Evolutionary conservation across 2,113 vertebrate genomes (phyloP).

Genomic region (Syngnathus floridae): DNA sequence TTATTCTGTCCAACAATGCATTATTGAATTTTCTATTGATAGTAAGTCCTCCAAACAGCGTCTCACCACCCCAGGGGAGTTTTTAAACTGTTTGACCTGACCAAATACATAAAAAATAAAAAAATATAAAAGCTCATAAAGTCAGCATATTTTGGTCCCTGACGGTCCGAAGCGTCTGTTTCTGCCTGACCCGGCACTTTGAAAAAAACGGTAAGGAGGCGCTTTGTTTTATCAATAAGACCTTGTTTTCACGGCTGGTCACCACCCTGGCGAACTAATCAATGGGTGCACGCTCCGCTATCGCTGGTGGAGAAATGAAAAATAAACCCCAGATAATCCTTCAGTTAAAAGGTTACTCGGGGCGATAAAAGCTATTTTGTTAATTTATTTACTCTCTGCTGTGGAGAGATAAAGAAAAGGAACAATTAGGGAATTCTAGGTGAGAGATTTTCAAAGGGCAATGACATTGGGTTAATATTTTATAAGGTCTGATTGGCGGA

Average conservation of each 20-base stretch:
- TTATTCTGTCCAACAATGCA: neutral
- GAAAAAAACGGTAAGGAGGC: conserved; percentile 53
- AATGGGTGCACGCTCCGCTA: conserved; percentile 96
- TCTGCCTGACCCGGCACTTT: conserved; percentile 65
- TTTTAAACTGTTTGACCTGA: conserved; percentile 57
- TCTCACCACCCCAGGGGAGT: conserved; percentile 55
- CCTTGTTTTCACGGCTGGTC: conserved; percentile 96
- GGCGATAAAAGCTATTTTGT: conserved; percentile 99
- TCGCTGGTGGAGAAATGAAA: conserved; percentile 97
- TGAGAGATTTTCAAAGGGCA: conserved; percentile 99
- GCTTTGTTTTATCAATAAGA: conserved; percentile 84
- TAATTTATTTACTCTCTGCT: conserved; percentile 99
- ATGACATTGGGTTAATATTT: conserved; percentile 97
- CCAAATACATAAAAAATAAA: conserved; percentile 16
- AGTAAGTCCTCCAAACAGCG: conserved; percentile 49
- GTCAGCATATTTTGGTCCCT: conserved; percentile 44
- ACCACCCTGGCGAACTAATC: conserved; percentile 97
- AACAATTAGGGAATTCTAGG: conserved; percentile 99
- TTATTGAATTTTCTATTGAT: conserved; percentile 40
- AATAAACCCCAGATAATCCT: conserved; percentile 99
- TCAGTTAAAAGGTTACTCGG: conserved; percentile 99
- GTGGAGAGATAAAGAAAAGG: conserved; percentile 95
- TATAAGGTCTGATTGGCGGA: conserved; percentile 87
- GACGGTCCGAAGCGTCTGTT: conserved; percentile 44
- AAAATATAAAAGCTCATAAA: conserved; percentile 13